These are phyloP conservation scores for Sinocyclocheilus anophthalmus DNA, from an alignment of 2,113 vertebrate species.

Conservation along the genomic window DNA sequence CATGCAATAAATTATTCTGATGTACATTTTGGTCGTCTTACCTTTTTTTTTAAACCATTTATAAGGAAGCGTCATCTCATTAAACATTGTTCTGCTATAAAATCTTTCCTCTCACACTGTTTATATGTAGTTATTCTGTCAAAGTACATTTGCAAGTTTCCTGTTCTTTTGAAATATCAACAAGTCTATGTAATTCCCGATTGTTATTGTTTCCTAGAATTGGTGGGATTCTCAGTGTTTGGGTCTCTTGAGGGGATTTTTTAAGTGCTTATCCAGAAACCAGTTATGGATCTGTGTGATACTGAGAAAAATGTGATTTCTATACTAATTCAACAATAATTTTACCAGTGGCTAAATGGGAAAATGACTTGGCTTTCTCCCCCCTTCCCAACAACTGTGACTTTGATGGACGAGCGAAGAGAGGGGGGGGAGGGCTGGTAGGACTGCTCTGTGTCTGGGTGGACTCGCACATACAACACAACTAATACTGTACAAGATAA, in stretches of 20 bases:
- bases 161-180: neutral
- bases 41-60: neutral
- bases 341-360: no score
- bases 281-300: neutral
- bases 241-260: neutral
- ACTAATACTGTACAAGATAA: no score
- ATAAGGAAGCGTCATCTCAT: no score
- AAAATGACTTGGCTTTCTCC: no score
- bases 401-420: no score
- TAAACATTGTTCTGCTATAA: neutral
- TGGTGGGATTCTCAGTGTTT: slow-evolving; percentile 3
- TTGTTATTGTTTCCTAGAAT: neutral
- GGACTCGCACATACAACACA: no score
- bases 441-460: no score
- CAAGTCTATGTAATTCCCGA: neutral
- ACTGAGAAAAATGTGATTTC: neutral
- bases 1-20: slow-evolving; percentile 83
- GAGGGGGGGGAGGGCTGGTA: no score
- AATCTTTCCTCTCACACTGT: neutral
- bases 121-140: neutral
- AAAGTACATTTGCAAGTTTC: neutral
- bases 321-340: no score
- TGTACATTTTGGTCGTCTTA: slow-evolving; percentile 46
- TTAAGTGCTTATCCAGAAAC: neutral
- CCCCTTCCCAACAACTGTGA: no score